These are phyloP conservation scores for Dynastes hyllus DNA, from an alignment of 2,888 invertebrate species.

Conservation along the genomic window DNA sequence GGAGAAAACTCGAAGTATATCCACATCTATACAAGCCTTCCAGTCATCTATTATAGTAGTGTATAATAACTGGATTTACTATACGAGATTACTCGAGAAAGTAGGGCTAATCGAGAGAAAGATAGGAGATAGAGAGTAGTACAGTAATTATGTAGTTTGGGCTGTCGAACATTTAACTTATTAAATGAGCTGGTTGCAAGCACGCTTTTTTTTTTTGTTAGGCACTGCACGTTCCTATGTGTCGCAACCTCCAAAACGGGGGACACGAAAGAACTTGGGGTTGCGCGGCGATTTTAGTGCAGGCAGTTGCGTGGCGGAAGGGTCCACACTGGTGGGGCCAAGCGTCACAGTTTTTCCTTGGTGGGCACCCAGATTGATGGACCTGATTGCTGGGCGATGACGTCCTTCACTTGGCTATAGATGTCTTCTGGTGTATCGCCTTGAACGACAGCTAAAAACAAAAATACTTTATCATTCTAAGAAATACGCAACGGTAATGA, in stretches of 20 bases:
- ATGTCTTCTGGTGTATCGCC: conserved; percentile 99
- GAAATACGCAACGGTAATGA: too few species aligned
- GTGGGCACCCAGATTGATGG: conserved; percentile 98
- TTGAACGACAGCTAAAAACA: conserved; percentile 88
- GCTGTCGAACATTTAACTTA: conserved; percentile 45
- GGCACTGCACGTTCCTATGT: conserved; percentile 58
- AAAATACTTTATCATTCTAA: too few species aligned
- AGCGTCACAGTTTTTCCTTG: conserved; percentile 93
- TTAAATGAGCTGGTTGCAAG: conserved; percentile 64
- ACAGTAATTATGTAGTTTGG: conserved; percentile 28
- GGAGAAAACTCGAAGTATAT: conserved; percentile 62
- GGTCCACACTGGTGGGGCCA: conserved; percentile 77
- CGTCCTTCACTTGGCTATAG: conserved; percentile 94
- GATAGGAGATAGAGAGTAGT: conserved; percentile 56
- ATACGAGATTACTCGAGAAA: conserved; percentile 61
- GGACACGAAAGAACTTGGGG: conserved; percentile 49
- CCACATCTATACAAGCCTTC: conserved; percentile 67
- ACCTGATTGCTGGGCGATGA: conserved; percentile 95
- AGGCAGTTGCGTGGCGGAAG: conserved; percentile 72
- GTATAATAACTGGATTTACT: conserved; percentile 59
- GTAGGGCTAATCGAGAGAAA: conserved; percentile 46
- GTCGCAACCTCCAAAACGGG: conserved; percentile 46
- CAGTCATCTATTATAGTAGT: conserved; percentile 51
- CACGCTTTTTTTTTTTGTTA: conserved; percentile 59
- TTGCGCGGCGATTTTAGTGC: conserved; percentile 62